Evolutionary conservation across 2,113 vertebrate genomes (phyloP).

Genomic region (Drymodes brunneopygia): DNA sequence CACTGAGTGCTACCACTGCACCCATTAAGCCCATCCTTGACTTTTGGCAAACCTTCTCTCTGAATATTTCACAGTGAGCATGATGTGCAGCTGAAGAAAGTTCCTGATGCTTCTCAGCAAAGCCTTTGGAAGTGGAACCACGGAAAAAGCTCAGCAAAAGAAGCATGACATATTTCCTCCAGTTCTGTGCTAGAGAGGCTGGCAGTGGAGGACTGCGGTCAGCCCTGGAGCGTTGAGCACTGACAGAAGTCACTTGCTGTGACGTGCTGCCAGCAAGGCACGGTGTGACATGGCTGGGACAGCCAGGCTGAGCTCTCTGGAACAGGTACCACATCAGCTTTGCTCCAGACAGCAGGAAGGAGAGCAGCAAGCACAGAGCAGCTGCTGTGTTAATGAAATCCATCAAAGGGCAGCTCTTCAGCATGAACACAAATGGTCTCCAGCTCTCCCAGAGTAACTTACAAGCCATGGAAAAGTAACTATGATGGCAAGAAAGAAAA

Average conservation of each 20-base stretch:
- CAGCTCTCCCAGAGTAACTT: not conserved
- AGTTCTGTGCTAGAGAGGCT: not conserved
- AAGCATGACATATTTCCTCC: not conserved
- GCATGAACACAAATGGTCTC: not conserved
- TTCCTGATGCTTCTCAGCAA: not conserved
- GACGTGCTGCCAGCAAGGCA: not conserved
- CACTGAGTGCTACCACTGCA: not conserved
- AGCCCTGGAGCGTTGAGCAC: not conserved
- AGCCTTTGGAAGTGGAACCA: not conserved
- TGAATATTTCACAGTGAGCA: not conserved
- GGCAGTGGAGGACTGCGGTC: not conserved
- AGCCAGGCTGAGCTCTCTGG: not conserved
- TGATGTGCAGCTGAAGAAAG: not conserved
- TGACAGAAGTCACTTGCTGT: not conserved
- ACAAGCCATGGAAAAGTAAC: not conserved
- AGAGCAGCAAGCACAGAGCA: not conserved
- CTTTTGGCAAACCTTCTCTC: not conserved
- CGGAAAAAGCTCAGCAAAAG: not conserved
- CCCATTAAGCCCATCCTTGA: not conserved
- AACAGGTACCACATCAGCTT: not conserved
- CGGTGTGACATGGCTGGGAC: accelerated
- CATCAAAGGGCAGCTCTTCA: not conserved
- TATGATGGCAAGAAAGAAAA: not conserved
- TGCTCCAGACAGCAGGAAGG: not conserved
- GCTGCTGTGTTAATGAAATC: not conserved